Conservation (phyloP, 2,797 vertebrate species). For the Helicolenus hilgendorfi region DNA sequence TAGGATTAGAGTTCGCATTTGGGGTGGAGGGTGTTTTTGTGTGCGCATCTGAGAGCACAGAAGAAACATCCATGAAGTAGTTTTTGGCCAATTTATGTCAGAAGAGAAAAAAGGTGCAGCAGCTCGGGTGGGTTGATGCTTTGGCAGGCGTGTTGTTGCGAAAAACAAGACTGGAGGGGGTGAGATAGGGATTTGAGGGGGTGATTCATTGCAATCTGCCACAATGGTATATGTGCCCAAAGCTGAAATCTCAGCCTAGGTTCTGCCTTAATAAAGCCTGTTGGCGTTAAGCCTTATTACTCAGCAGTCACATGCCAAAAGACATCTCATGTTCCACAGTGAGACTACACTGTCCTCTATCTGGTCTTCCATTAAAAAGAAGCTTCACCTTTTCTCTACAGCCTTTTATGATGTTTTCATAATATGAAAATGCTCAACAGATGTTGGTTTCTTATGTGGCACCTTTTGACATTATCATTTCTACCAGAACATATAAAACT, state of each 20-base stretch:
- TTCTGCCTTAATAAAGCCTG: slow-evolving; percentile 82
- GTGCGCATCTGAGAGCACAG: slow-evolving; percentile 49
- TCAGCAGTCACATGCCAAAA: slow-evolving; percentile 81
- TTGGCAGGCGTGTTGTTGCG: slow-evolving; percentile 73
- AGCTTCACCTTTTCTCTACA: not conserved
- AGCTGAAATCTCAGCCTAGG: slow-evolving; percentile 76
- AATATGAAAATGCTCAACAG: slow-evolving; percentile 1
- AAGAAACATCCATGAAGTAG: slow-evolving; percentile 70
- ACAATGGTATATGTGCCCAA: slow-evolving; percentile 77
- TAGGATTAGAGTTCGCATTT: slow-evolving; percentile 78
- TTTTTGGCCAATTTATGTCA: slow-evolving; percentile 77
- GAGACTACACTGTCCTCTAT: slow-evolving; percentile 41
- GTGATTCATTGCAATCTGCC: slow-evolving; percentile 87
- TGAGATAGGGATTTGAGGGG: slow-evolving; percentile 78
- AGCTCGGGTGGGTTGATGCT: slow-evolving; percentile 76
- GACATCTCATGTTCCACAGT: slow-evolving; percentile 60
- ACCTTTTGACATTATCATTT: slow-evolving; percentile 17
- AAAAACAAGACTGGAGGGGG: slow-evolving; percentile 78
- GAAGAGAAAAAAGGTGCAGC: slow-evolving; percentile 74
- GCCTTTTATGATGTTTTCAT: not conserved
- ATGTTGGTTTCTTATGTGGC: not conserved
- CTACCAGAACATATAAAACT: not conserved
- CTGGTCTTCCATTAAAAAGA: slow-evolving; percentile 25
- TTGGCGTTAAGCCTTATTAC: slow-evolving; percentile 79
- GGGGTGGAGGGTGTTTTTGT: slow-evolving; percentile 61